Conservation (phyloP, 1,140 invertebrate species). For the Drosophila saltans region DNA sequence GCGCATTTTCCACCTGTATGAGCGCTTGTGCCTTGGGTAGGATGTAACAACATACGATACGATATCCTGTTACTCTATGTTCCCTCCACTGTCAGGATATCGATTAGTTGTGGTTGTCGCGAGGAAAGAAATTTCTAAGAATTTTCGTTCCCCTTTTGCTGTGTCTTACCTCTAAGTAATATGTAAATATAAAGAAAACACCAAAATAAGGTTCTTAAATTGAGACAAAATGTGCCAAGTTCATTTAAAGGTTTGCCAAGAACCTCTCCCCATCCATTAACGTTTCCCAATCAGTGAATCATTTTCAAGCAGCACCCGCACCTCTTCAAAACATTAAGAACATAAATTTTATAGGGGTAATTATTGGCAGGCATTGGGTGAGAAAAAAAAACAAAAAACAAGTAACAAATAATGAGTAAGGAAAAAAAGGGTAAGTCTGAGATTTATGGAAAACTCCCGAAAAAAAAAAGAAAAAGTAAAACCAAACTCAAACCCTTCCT, state of each 20-base stretch:
- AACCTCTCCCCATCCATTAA: neutral
- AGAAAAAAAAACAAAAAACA: neutral
- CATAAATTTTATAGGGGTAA: slow-evolving; percentile 70
- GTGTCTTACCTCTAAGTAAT: slow-evolving; percentile 20
- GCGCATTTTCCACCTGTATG: slow-evolving; percentile 80
- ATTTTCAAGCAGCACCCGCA: slow-evolving; percentile 29
- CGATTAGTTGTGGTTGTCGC: slow-evolving; percentile 76
- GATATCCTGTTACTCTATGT: neutral
- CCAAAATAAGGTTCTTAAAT: slow-evolving; percentile 63
- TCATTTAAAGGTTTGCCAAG: neutral
- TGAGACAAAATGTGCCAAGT: slow-evolving; percentile 14
- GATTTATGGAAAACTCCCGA: slow-evolving; percentile 49
- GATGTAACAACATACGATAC: neutral
- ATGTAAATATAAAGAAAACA: slow-evolving; percentile 68
- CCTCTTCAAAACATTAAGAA: slow-evolving; percentile 19
- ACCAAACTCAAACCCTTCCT: slow-evolving; percentile 15
- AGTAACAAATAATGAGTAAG: neutral
- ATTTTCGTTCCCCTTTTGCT: slow-evolving; percentile 33
- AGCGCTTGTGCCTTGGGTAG: slow-evolving; percentile 35
- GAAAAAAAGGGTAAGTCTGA: slow-evolving; percentile 54
- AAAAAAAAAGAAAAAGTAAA: slow-evolving; percentile 6
- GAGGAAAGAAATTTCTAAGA: slow-evolving; percentile 21
- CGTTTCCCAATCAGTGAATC: slow-evolving; percentile 5
- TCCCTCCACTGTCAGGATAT: slow-evolving; percentile 46
- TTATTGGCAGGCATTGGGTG: slow-evolving; percentile 56